These are phyloP conservation scores for Drosophila sturtevanti DNA, from an alignment of 1,140 invertebrate species.

Conservation along the genomic window DNA sequence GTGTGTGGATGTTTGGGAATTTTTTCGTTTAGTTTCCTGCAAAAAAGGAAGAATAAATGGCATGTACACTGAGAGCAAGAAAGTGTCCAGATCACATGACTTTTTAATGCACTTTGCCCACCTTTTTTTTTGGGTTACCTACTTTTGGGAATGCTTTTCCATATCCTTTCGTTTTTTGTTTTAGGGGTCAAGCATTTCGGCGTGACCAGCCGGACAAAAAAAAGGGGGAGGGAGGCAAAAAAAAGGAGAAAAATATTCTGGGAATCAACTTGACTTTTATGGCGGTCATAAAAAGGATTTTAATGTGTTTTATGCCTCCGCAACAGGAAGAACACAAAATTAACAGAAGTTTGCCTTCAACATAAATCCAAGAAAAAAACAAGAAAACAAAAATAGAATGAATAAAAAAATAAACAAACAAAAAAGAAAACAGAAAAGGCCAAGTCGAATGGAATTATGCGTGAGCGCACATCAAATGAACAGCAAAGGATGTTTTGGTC, in stretches of 20 bases:
- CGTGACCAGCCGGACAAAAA: constrained; percentile 5
- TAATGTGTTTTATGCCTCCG: constrained; percentile 69
- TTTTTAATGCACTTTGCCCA: constrained; percentile 35
- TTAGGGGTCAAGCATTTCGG: constrained; percentile 41
- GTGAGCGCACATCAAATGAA: constrained; percentile 55
- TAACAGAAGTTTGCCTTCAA: constrained; percentile 33
- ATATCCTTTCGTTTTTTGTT: background rate
- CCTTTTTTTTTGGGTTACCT: constrained; percentile 12
- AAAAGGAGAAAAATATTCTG: background rate
- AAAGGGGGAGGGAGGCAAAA: background rate
- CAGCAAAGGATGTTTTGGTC: constrained; percentile 39
- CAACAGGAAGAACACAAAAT: constrained; percentile 20
- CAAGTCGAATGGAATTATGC: constrained; percentile 58
- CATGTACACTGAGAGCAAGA: background rate
- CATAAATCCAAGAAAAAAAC: constrained; percentile 59
- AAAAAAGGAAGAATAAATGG: background rate
- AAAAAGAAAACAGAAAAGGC: background rate
- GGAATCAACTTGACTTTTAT: constrained; percentile 76
- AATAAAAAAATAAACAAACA: background rate
- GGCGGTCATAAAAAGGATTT: constrained; percentile 69
- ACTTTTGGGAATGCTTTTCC: constrained; percentile 28
- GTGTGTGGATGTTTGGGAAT: background rate
- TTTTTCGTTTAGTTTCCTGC: background rate
- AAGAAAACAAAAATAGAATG: constrained; percentile 1
- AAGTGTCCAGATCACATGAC: constrained; percentile 37